Conservation (phyloP, 2,797 vertebrate genomes). For the Sternarchorhynchus goeldii region DNA sequence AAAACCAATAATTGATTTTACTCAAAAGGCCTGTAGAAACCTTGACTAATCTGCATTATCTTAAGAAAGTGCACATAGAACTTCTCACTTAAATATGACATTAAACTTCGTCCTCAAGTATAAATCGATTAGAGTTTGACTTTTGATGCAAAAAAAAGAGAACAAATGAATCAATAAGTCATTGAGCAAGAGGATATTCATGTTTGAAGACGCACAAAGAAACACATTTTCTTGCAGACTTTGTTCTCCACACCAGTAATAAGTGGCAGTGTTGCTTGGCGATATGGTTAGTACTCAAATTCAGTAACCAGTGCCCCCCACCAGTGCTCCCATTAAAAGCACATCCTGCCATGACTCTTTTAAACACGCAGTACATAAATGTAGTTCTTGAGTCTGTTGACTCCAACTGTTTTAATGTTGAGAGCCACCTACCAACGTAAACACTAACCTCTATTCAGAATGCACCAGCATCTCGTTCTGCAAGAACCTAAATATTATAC, state of each 20-base stretch:
- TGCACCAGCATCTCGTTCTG: conserved; percentile 43
- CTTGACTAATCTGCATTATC: not conserved
- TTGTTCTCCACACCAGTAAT: not conserved
- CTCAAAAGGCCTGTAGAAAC: too few species aligned
- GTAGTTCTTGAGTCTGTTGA: not conserved
- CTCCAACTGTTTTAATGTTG: not conserved
- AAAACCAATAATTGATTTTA: too few species aligned
- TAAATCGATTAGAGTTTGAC: too few species aligned
- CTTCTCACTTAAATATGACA: too few species aligned
- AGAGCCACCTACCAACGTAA: conserved; percentile 49
- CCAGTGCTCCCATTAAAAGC: not conserved
- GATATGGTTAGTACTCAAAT: not conserved
- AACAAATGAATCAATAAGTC: not conserved
- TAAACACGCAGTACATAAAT: not conserved
- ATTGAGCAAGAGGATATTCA: not conserved
- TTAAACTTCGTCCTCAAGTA: too few species aligned
- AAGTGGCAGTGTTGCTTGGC: not conserved
- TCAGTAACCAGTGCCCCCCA: not conserved
- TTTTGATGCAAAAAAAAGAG: not conserved
- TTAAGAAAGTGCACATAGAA: too few species aligned
- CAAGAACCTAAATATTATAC: conserved; percentile 42
- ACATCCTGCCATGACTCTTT: not conserved
- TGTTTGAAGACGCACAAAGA: not conserved
- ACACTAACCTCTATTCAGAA: conserved; percentile 23
- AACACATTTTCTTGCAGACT: not conserved